Evolutionary conservation across 2,888 invertebrate genomes (phyloP), one percentile per base, ranked within the genome.

Genomic region (Gandaritis pyraliata): DNA sequence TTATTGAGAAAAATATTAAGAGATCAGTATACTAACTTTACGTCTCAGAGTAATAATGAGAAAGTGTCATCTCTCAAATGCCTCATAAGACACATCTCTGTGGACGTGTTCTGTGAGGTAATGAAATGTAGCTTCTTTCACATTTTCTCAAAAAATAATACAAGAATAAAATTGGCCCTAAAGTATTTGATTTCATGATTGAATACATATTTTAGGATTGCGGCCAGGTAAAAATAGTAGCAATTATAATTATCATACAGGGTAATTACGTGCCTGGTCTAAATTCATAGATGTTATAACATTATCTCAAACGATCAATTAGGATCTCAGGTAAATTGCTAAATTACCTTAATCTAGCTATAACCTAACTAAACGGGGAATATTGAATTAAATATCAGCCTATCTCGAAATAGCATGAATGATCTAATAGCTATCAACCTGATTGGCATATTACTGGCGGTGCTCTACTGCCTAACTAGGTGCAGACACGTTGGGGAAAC

Each of bases 381-480:
- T 51, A 51, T 51, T 51, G 13, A 51, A 51, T 38, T 43, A 16
- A 33, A 23, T 23, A 51, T 23, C 39, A 11, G 13, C 39, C 16
- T 49, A 39, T 41, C 10, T 39, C 51, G 23, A 23, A 41, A n/a
- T 41, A 39, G 29, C 38, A 39, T 51, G 39, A 39, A 29, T 29
- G 43, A 16, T 53, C 16, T 33, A 53, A 53, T 53, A 53, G 43
- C 16, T 4, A n/a, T 16, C 29, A 15, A 29, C 29, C 29, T 52
- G 52, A 52, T 30, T 52, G 52, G 41, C 15, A 43, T 30, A 52
- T 39, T 18, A 51, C 41, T 43, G 15, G 5, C 15, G 43, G 43
- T 10, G 13, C 18, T 23, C 18, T 7, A 45, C 12, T 46, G 6
- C 12, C 18, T 46, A 46, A 18, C 12, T 23, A 41, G 41, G 16